phyloP scores from a whole-genome alignment of 2,113 vertebrate species.

The Paradoxurus hermaphroditus region DNA sequence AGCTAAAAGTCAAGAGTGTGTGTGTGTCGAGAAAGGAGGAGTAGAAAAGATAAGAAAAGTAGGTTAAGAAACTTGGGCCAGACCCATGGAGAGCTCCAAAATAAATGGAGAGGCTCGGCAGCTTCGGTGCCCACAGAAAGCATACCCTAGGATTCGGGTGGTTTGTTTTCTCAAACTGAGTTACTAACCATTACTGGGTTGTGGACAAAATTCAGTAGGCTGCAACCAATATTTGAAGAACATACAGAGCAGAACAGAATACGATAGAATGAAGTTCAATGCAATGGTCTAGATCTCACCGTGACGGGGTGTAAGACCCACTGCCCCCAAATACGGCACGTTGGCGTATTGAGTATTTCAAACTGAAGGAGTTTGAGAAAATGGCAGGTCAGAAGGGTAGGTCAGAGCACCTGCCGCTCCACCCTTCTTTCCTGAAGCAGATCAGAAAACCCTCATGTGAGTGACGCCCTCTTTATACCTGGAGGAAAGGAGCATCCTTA shows the following conservation, averaged over 20 bases:
- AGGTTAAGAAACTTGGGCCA: background rate
- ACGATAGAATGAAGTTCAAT: background rate
- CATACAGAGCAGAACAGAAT: background rate
- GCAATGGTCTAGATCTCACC: background rate
- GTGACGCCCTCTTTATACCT: too few relatives aligned
- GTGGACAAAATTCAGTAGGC: background rate
- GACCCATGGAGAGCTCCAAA: background rate
- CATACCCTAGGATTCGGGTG: too few relatives aligned
- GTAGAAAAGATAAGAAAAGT: background rate
- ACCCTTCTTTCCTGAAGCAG: too few relatives aligned
- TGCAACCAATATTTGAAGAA: conserved; percentile 29
- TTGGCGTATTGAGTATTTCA: too few relatives aligned
- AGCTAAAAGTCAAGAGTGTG: background rate
- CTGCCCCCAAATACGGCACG: background rate
- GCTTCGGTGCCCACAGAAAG: background rate
- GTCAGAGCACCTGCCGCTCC: too few relatives aligned
- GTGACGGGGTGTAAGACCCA: background rate
- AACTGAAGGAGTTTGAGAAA: too few relatives aligned
- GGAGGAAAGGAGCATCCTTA: too few relatives aligned
- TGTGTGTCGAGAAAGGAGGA: background rate
- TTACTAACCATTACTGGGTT: background rate
- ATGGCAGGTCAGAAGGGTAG: too few relatives aligned
- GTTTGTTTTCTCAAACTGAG: background rate
- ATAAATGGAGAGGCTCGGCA: background rate
- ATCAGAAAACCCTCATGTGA: too few relatives aligned